Evolutionary conservation across 2,888 invertebrate species (phyloP).

Genomic region (Rhabditophanes sp.): DNA sequence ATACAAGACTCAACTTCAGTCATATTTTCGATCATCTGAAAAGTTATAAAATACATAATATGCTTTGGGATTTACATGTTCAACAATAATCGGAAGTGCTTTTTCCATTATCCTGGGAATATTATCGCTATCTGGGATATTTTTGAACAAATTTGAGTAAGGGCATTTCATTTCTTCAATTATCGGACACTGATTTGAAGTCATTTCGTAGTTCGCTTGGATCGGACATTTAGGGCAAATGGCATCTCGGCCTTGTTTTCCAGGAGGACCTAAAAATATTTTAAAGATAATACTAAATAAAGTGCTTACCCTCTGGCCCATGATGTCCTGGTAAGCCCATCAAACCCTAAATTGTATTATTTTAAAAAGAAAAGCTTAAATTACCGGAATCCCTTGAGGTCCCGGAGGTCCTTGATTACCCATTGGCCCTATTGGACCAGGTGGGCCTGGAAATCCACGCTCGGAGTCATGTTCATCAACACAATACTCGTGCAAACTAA

Average conservation of each 20-base stretch:
- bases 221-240: conserved; percentile 32
- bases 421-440: conserved; percentile 9
- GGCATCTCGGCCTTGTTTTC: conserved; percentile 28
- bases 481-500: conserved; percentile 38
- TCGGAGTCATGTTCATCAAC: conserved; percentile 18
- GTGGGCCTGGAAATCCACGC: conserved; percentile 13
- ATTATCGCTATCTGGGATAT: conserved; percentile 14
- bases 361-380: background rate
- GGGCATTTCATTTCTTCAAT: conserved; percentile 27
- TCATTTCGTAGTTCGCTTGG: conserved; percentile 15
- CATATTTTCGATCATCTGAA: conserved; percentile 30
- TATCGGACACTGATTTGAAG: conserved; percentile 1
- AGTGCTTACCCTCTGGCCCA: conserved; percentile 11
- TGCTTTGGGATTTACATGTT: conserved; percentile 20
- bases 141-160: conserved; percentile 6
- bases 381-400: conserved; percentile 7
- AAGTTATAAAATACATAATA: conserved; percentile 4
- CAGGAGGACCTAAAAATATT: conserved; percentile 22
- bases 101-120: conserved; percentile 13
- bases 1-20: conserved; percentile 37
- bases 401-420: conserved; percentile 22
- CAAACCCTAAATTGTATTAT: conserved; percentile 1
- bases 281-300: background rate
- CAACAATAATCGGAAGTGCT: conserved; percentile 22
- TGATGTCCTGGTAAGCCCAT: conserved; percentile 10